Evolutionary conservation across 1,140 invertebrate genomes (phyloP).

Genomic region (Drosophila equinoxialis): DNA sequence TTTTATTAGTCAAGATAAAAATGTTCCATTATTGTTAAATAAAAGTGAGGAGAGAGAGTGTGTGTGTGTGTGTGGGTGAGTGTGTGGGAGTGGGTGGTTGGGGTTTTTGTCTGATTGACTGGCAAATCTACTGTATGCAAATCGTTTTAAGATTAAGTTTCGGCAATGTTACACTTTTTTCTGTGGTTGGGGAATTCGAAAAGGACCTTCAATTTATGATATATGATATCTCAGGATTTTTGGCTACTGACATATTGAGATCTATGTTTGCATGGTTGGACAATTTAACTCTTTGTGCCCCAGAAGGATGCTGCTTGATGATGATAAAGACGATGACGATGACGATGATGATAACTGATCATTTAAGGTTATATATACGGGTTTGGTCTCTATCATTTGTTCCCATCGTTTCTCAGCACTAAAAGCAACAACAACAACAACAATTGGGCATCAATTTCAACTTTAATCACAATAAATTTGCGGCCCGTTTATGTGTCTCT

Average conservation of each 20-base stretch:
- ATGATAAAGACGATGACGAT: not conserved
- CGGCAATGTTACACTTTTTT: conserved; percentile 25
- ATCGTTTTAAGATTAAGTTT: conserved; percentile 56
- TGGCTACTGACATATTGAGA: no score
- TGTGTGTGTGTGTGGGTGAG: not conserved
- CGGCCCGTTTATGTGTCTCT: conserved; percentile 43
- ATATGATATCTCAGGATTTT: no score
- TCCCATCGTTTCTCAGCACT: conserved; percentile 7
- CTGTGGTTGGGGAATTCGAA: not conserved
- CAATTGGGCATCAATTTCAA: conserved; percentile 17
- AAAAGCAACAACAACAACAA: conserved; percentile 6
- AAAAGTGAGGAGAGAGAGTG: not conserved
- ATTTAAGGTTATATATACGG: conserved; percentile 16
- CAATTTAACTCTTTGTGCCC: not conserved
- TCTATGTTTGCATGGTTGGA: no score
- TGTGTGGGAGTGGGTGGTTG: not conserved
- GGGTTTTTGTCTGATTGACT: conserved; percentile 37
- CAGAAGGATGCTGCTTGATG: not conserved
- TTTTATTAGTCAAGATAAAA: conserved; percentile 54
- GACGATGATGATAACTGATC: not conserved
- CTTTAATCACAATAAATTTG: conserved; percentile 24
- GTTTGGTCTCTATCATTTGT: not conserved
- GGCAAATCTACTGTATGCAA: conserved; percentile 65
- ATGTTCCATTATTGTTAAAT: conserved; percentile 15
- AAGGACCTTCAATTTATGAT: no score